Base-by-base conservation (phyloP, 2,797 vertebrate genomes). In the Lepus townsendii region DNA sequence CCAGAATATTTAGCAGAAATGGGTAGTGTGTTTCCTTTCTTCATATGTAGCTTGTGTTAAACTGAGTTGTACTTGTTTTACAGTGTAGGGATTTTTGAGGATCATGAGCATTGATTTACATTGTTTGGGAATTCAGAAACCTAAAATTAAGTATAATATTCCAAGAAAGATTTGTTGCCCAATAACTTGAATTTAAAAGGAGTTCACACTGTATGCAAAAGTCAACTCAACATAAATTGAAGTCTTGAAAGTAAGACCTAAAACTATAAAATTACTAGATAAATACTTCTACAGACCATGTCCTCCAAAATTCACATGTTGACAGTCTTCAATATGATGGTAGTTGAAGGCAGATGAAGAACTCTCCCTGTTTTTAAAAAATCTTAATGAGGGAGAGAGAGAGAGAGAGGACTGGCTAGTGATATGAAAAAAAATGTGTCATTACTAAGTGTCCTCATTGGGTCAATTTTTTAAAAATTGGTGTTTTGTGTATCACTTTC, bases 61-160 rank as follows among this genome's bases (percentile, higher is more conserved):
- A 16, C n/a, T 93, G n/a, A 57, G 27, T 42, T 63, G 2, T 69
- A 16, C 86, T 7, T 3, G 54, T 60, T n/a, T 82, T 78, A 71
- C 8, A 68, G 16, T 75, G 52, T 66, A 5, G 24, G 17, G 90
- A 76, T 92, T 89, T 32, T 62, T 47, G 12, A 83, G 35, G 9
- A 50, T 52, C 17, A 38, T 30, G 26, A 82, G 0, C 14, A 35
- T 66, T 11, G 0, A 75, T 93, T 91, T 89, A 17, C 24, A 3
- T 54, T 68, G 7, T 82, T 93, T 47, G 24, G 76, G 4, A 75
- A 78, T 3, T 27, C 20, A 88, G 42, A 83, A 86, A 83, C 3
- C 17, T 10, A 5, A 22, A 54, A 90, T 75, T 75, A 62, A 95
- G 22, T 57, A 71, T 82, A 86, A 65, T 94, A 73, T 62, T 62